phyloP scores from a whole-genome alignment of 2,888 invertebrate species.

The Nemotelus nigrinus region DNA sequence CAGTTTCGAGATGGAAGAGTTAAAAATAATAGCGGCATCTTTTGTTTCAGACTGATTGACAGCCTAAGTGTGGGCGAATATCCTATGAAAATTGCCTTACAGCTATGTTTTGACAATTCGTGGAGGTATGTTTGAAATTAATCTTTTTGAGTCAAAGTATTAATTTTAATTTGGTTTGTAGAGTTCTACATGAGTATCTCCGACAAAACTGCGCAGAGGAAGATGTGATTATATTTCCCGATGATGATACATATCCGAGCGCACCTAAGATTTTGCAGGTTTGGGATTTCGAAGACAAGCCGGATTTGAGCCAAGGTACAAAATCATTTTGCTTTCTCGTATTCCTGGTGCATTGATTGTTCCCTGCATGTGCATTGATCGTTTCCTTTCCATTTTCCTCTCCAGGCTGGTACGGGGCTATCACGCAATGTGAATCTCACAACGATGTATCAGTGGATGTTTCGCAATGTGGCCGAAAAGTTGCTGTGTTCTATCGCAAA shows the following conservation, averaged over 20 bases:
- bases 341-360: too few species aligned
- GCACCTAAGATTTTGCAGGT: constrained; percentile 42
- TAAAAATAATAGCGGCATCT: background rate
- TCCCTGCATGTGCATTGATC: too few species aligned
- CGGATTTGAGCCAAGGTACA: constrained; percentile 36
- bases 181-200: constrained; percentile 38
- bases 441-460: constrained; percentile 41
- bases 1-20: background rate
- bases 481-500: constrained; percentile 42
- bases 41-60: constrained; percentile 16
- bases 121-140: background rate
- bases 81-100: constrained; percentile 34
- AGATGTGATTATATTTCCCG: constrained; percentile 27
- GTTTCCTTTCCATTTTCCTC: background rate
- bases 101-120: constrained; percentile 31
- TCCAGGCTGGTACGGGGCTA: constrained; percentile 43
- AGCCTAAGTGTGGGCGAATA: constrained; percentile 21
- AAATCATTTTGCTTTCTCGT: background rate
- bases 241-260: constrained; percentile 17
- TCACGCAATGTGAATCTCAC: constrained; percentile 39
- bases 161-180: background rate
- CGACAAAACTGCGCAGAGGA: constrained; percentile 41
- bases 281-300: constrained; percentile 35
- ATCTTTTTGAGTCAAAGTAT: background rate
- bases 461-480: constrained; percentile 37